Evolutionary conservation across 2,888 invertebrate species (phyloP), one percentile per base, ranked within the genome.

Genomic region (Eupithecia centaureata): DNA sequence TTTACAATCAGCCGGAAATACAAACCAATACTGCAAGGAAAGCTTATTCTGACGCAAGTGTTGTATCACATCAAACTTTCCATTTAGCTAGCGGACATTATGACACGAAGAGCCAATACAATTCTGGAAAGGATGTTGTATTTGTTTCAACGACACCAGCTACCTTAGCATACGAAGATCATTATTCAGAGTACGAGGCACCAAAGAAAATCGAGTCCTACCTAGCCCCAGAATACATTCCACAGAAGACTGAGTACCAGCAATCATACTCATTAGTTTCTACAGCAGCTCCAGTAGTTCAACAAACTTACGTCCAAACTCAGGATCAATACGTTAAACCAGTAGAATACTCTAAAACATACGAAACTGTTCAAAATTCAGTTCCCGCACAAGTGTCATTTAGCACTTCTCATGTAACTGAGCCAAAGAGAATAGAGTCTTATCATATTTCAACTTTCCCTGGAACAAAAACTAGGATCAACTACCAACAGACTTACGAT

Each of bases 21-120:
- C 91, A 91, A 78, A 84, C 88, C 69, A 84, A 83, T 47, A 78
- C 81, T 32, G 79, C 80, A 5, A 84, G 80, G 59, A 70, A 79
- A 42, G 82, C 80, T 15, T 91, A 92, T 72, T 92, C 91, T 30
- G 92, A 91, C 66, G 91, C 91, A 18, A 89, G 82, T 73, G 76
- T 84, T 22, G 91, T 93, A 28, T 93, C 93, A 28, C 91, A 91
- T 70, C 92, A 93, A 82, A 82, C 83, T 7, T 89, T 88, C 76
- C 87, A 91, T 70, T 86, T 87, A 67, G 76, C 79, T 12, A 70
- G 65, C 28, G 66, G 52, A 12, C 68, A 69, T 47, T 66, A 70
- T 32, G 83, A 80, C 63, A 78, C 76, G 22, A 82, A 86, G 4
- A 76, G 72, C 58, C 77, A 87, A 68, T 80, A 83, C 57, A 73